Evolutionary conservation across 2,797 vertebrate species (phyloP), one percentile per base, ranked within the genome.

Genomic region (Esox lucius): DNA sequence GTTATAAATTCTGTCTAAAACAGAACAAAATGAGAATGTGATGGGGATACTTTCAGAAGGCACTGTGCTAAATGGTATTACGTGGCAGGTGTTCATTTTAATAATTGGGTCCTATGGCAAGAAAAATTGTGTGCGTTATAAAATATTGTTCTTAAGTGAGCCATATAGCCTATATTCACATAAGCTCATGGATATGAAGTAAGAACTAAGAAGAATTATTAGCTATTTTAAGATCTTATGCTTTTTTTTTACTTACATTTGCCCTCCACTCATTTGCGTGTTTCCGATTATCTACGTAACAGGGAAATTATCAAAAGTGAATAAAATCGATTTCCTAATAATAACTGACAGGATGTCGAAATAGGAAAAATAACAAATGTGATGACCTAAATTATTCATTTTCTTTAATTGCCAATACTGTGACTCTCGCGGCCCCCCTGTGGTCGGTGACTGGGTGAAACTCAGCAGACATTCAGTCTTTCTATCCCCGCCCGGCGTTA

Each of bases 321-420:
- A 59, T 24, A 12, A 11, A 19, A 11, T 61, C 5, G 22, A 22
- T 59, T 22, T 59, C 59, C 0, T n/a, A 0, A 24, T n/a, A n/a
- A 61, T 26, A 6, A 61, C 22, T 12, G 24, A 61, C 24, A 13
- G n/a, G 56, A 62, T 65, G 26, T 65, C 12, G 4, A 64, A 64
- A 59, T 12, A 56, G 6, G 26, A 26, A 4, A 31, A 31, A 24
- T 22, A 28, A 64, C 61, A 64, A 65, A 65, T 71, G 31, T 74
- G 75, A 48, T 53, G 70, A 28, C 24, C 39, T 74, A 48, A 82
- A 79, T 82, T 64, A 82, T 79, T 74, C 4, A 82, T 80, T 56
- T 71, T 35, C 26, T 13, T 67, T 76, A 77, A 80, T 78, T 78
- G 73, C 15, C 62, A 70, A 72, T 68, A 72, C 62, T 67, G 53